phyloP scores from a whole-genome alignment of 1,140 invertebrate genomes.

The Oppia nitens region DNA sequence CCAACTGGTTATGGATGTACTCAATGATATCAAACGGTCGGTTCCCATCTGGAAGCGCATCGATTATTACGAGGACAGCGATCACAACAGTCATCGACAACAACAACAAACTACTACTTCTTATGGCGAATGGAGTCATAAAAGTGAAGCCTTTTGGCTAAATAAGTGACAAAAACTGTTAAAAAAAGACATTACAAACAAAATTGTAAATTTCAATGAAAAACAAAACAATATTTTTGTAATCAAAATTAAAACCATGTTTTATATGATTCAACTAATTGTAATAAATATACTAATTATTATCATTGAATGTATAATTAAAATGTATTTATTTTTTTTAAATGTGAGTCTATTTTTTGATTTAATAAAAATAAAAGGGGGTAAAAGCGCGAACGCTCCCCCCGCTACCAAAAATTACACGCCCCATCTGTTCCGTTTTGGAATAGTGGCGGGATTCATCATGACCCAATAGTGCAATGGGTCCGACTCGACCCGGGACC shows the following conservation, averaged over 20 bases:
- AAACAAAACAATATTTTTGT: too few species aligned
- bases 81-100: too few species aligned
- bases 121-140: slow-evolving; percentile 8
- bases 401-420: slow-evolving; percentile 49
- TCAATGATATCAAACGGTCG: slow-evolving; percentile 62
- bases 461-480: slow-evolving; percentile 49
- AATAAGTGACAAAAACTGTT: background rate
- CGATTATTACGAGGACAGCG: background rate
- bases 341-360: slow-evolving; percentile 2
- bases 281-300: too few species aligned
- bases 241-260: too few species aligned
- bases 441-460: slow-evolving; percentile 52
- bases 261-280: too few species aligned
- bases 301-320: too few species aligned
- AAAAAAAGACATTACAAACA: too few species aligned
- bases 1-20: slow-evolving; percentile 60
- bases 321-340: too few species aligned
- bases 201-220: too few species aligned
- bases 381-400: slow-evolving; percentile 42
- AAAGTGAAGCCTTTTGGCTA: slow-evolving; percentile 16
- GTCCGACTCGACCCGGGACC: slow-evolving; percentile 43
- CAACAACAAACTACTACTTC: background rate
- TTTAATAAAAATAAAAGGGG: slow-evolving; percentile 18
- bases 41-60: slow-evolving; percentile 95
- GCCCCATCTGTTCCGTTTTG: slow-evolving; percentile 49